Conservation (phyloP, 2,888 invertebrate species). For the Andrena trimmerana region DNA sequence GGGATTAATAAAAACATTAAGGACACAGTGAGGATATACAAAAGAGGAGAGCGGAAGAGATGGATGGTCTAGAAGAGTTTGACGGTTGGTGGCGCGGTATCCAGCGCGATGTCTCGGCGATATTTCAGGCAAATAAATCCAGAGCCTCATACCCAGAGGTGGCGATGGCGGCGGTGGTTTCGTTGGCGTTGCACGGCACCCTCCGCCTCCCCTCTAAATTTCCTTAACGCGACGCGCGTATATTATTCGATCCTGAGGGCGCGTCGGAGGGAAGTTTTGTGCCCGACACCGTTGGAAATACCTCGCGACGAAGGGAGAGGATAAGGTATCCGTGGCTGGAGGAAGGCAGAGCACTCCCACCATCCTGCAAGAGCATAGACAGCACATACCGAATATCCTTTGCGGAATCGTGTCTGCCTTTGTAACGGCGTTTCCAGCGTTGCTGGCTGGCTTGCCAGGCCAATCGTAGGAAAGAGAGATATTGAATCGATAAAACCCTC, state of each 20-base stretch:
- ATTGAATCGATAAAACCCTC: slow-evolving; percentile 74
- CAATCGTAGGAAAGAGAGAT: slow-evolving; percentile 66
- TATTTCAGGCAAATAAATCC: slow-evolving; percentile 79
- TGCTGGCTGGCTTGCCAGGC: slow-evolving; percentile 46
- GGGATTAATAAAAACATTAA: neutral
- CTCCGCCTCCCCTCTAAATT: slow-evolving; percentile 77
- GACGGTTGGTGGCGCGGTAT: slow-evolving; percentile 7
- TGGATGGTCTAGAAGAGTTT: neutral
- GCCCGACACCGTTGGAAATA: slow-evolving; percentile 22
- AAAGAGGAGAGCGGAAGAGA: neutral
- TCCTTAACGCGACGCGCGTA: slow-evolving; percentile 79
- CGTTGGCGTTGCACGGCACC: slow-evolving; percentile 60
- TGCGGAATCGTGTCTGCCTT: slow-evolving; percentile 61
- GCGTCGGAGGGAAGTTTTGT: slow-evolving; percentile 51
- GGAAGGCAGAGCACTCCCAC: slow-evolving; percentile 6
- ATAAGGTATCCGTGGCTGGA: neutral
- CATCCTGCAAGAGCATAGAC: slow-evolving; percentile 41
- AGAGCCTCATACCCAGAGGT: slow-evolving; percentile 80
- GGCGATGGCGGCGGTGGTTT: slow-evolving; percentile 45
- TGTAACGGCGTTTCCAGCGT: slow-evolving; percentile 60
- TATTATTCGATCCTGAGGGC: slow-evolving; percentile 71
- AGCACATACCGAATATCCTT: slow-evolving; percentile 63
- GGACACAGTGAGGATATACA: neutral
- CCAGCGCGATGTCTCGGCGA: slow-evolving; percentile 58
- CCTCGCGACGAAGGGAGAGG: slow-evolving; percentile 1